Base-by-base conservation (phyloP, 1,140 invertebrate species). In the Arion vulgaris region DNA sequence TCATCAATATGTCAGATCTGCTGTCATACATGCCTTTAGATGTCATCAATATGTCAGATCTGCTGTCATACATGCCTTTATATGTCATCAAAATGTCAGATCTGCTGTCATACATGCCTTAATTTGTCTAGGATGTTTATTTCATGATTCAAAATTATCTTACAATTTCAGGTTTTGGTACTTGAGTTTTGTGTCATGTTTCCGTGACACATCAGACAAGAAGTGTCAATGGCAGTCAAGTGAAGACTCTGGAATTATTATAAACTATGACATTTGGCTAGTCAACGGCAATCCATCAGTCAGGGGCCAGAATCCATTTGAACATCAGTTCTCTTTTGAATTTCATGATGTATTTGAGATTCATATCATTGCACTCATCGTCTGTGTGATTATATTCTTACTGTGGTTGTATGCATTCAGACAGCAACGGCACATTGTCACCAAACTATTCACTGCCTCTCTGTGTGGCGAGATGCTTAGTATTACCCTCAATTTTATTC, bases 301-400 rank as follows among this genome's bases (percentile, higher is more conserved):
- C 15, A 91, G 91, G 83, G 87, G 90, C 32, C 84, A 89, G 1
- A 98, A 97, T 92, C 96, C 95, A 81, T 94, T 99, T 87, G 95
- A 96, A 83, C 98, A 97, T 93, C 97, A 99, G 91, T 99, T 98
- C 92, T 98, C 97, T 2, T 99, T 98, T 93, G 98, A 99, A 91
- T 89, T 93, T 72, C 92, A 95, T 93, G 97, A 98, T 91, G 96
- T 97, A 19, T 94, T 98, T 72, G 97, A 98, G 92, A 94, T 99
- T 78, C 98, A 98, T 93, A 92, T 98, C 78, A 93, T 97, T 28
- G 98, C 98, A 89, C 95, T 98, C 92, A 89, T 96, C 49, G 95
- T 96, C 83, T 98, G 98, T 88, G 94, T 96, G 84, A 94, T 98
- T 49, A 92, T 99, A 45, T 71, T 91, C 75, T 96, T 96, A 41